Evolutionary conservation across 2,797 vertebrate genomes (phyloP), one percentile per base, ranked within the genome.

Genomic region (Protosalanx chinensis): DNA sequence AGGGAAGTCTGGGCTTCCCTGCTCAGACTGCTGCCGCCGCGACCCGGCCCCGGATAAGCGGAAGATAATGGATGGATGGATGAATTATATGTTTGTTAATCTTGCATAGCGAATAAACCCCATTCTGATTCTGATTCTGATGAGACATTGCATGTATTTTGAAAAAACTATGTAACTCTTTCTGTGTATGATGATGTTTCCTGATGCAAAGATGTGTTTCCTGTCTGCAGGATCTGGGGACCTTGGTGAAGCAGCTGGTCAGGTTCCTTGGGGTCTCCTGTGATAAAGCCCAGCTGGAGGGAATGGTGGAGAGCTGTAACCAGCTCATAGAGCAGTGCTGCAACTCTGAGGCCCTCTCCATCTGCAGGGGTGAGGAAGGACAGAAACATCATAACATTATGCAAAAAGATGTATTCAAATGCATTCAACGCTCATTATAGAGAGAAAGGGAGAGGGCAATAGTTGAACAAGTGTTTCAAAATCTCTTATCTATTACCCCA

Each of bases 241-340:
- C 91, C 0, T 88, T 97, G 91, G 96, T 99, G 84, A 95, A 95
- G 79, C 93, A 97, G 81, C 82, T 99, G 81, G 93, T 95, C 49
- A 90, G 94, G 15, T 99, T 99, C 83, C 91, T 99, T 74, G 96
- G 96, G 1, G 93, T 98, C 75, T 92, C 95, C 3, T 98, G 94
- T 35, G 97, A 99, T 86, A 98, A 98, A 87, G 91, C 92, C 46
- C 97, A 98, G 92, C 73, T 96, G 90, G 97, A 99, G 84, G 85
- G 91, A 63, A 90, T 97, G 91, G 93, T 93, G 56, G 97, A 98
- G 82, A 97, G 94, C 88, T 98, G 97, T 83, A 96, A 96, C 83
- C 97, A 98, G 73, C 95, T 99, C 67, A 95, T 98, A 0, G 97
- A 98, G 81, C 97, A 99, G 85, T 98, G 97, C 88, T 94, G 94